Conservation (phyloP, 2,888 invertebrate genomes). For the Caenorhabditis sp. region DNA sequence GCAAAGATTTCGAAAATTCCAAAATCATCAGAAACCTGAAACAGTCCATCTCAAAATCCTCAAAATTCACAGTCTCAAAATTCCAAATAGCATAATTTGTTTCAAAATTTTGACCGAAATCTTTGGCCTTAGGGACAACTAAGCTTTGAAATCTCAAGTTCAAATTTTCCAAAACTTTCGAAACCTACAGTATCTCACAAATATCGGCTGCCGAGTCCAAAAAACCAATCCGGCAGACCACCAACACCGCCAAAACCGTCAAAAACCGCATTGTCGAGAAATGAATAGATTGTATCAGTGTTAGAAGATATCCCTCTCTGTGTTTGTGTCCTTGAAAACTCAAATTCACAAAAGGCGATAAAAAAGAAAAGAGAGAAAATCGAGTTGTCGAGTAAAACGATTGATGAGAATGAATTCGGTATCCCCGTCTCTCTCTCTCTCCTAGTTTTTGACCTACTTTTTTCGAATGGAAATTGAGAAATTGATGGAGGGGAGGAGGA, state of each 20-base stretch:
- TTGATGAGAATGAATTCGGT: conserved; percentile 18
- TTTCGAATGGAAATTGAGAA: conserved; percentile 5
- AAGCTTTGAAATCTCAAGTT: too few relatives aligned
- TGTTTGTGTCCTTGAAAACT: conserved; percentile 38
- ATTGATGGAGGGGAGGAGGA: background rate
- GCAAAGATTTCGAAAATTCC: too few relatives aligned
- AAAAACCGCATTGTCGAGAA: too few relatives aligned
- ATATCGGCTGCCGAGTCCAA: conserved; percentile 41
- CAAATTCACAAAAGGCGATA: background rate
- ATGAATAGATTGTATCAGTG: background rate
- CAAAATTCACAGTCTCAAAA: too few relatives aligned
- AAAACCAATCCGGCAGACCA: background rate
- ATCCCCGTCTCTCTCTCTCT: too few relatives aligned
- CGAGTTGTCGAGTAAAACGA: too few relatives aligned
- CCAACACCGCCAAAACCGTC: background rate
- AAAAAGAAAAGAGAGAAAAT: background rate
- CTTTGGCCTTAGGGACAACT: too few relatives aligned
- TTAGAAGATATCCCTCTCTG: background rate
- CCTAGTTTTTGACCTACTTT: conserved; percentile 45
- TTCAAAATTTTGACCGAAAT: too few relatives aligned
- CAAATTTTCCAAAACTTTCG: too few relatives aligned
- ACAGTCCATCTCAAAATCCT: too few relatives aligned
- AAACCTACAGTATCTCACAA: conserved; percentile 55
- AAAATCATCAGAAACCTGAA: too few relatives aligned
- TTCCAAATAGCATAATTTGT: too few relatives aligned